phyloP scores from a whole-genome alignment of 2,113 vertebrate genomes.

The Gnathonemus echidnorhynchus region DNA sequence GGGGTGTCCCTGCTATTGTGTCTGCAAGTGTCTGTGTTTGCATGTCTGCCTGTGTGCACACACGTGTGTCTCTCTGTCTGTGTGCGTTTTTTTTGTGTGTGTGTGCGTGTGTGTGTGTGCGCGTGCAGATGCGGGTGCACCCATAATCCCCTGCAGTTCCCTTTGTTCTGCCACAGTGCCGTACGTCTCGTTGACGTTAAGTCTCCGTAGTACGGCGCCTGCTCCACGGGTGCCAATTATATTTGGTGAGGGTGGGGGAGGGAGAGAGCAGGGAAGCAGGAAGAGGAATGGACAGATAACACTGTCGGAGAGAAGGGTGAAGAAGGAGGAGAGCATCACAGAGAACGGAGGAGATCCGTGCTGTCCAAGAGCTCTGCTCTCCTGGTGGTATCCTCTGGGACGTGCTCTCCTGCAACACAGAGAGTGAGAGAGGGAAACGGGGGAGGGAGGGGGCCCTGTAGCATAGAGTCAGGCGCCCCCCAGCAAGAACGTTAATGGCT shows the following conservation, averaged over 20 bases:
- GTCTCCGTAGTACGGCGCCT: background rate
- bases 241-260: background rate
- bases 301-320: slow-evolving; percentile 24
- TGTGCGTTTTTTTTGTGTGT: background rate
- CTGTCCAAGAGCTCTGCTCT: slow-evolving; percentile 64
- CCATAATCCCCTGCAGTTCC: background rate
- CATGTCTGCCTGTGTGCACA: background rate
- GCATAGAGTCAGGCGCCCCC: slow-evolving; percentile 1
- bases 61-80: background rate
- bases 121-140: slow-evolving; percentile 31
- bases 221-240: slow-evolving; percentile 1
- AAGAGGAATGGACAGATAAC: slow-evolving; percentile 11
- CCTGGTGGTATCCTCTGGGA: slow-evolving; percentile 55
- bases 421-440: background rate
- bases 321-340: background rate
- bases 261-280: slow-evolving; percentile 28
- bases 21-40: slow-evolving; percentile 9
- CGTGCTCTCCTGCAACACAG: slow-evolving; percentile 47
- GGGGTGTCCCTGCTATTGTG: slow-evolving; percentile 3
- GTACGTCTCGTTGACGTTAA: background rate
- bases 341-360: slow-evolving; percentile 50
- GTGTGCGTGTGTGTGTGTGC: background rate
- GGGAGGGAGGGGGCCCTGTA: background rate
- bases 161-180: slow-evolving; percentile 3
- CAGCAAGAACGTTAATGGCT: background rate